Evolutionary conservation across 1,140 invertebrate genomes (phyloP), one percentile per base, ranked within the genome.

Genomic region (Leptopilina boulardi): DNA sequence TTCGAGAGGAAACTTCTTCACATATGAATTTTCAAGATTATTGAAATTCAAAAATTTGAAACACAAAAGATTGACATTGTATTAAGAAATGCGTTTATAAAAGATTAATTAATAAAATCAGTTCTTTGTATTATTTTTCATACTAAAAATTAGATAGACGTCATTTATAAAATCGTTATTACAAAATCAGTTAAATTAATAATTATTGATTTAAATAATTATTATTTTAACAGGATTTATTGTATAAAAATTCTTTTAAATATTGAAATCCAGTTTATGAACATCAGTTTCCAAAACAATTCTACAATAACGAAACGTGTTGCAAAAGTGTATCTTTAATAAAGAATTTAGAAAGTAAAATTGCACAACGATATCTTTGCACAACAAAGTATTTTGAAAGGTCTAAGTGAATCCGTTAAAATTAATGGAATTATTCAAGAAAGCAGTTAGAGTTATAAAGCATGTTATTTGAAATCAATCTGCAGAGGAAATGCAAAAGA

Each of bases 371-470:
- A 23, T 15, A 38, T 51, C 26, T 66, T 66, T 66, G 59, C 59
- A 66, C 26, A 66, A 66, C 59, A 66, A 66, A 66, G 26, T 66
- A 66, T 66, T 66, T 66, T 66, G 59, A 66, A 66, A 66, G 59
- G 56, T 66, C 56, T 66, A n/a, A 66, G 59, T 66, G 59, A 66
- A 66, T 66, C 59, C 59, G 59, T n/a, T 66, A 26, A 30, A 66
- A 66, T 66, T 66, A 66, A 66, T 66, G 26, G 26, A 66, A 66
- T 66, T 66, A 66, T 66, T 30, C 13, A 66, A 59, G 59, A 30
- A 66, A 11, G 59, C 59, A 26, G 59, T 66, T 66, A 26, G 15
- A 15, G 23, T 30, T 66, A 30, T 34, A 66, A 66, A 66, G 26
- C 26, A 66, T 66, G 8, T 66, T 66, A 66, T 66, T 66, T 30